Percentiles rank a stretch among this genome's conserved stretches.
Evolutionary conservation across 37 sponge, comb jelly and placozoan genomes (phyloP).

Genomic region (Diacarnus erythraeanus): DNA sequence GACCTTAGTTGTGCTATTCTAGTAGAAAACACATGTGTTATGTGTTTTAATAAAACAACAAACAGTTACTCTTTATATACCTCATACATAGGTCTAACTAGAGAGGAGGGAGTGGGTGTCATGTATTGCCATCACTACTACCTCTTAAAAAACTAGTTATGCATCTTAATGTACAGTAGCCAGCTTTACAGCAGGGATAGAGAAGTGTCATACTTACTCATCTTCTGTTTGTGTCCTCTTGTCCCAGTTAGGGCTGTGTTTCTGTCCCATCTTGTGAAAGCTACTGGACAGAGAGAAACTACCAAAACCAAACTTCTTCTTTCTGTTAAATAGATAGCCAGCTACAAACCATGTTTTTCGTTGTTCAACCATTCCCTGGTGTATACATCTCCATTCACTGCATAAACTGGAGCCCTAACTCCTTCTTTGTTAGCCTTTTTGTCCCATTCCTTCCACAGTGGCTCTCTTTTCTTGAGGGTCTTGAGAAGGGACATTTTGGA

Average conservation of each 20-base stretch:
- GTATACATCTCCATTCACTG: slow-evolving; percentile 88
- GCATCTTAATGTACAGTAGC: no score
- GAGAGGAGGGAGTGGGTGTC: no score
- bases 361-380: slow-evolving; percentile 94
- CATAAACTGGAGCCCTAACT: slow-evolving; percentile 72
- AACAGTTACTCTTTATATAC: no score
- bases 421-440: slow-evolving; percentile 88
- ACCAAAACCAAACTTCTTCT: slow-evolving; percentile 42
- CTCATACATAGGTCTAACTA: no score
- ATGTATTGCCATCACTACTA: no score
- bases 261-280: slow-evolving; percentile 17
- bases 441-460: slow-evolving; percentile 93
- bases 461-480: slow-evolving; percentile 57
- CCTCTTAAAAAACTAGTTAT: no score
- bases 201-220: slow-evolving; percentile 23
- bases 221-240: slow-evolving; percentile 34
- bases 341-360: slow-evolving; percentile 85
- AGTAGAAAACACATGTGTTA: no score
- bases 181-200: neutral
- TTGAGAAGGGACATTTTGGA: slow-evolving; percentile 87
- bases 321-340: no score
- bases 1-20: no score
- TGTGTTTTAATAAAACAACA: no score
- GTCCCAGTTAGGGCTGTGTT: neutral
- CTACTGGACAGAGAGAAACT: slow-evolving; percentile 38